phyloP scores from a whole-genome alignment of 2,888 invertebrate species.

The Watsonalla binaria region DNA sequence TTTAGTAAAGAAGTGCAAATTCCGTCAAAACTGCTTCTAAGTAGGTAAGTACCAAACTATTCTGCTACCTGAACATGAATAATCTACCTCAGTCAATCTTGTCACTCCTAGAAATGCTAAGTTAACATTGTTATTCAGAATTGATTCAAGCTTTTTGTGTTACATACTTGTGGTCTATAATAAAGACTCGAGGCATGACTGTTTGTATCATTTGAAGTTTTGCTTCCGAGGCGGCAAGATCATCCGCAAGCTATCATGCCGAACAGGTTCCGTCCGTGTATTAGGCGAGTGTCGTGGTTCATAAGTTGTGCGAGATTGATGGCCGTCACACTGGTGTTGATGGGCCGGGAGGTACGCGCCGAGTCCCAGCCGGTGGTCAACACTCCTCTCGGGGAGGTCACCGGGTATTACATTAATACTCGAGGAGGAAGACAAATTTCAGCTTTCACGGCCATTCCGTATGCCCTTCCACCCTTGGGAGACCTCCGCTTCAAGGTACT shows the following conservation, averaged over 20 bases:
- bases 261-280: slow-evolving; percentile 26
- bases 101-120: too few species aligned
- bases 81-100: too few species aligned
- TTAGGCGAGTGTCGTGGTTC: slow-evolving; percentile 10
- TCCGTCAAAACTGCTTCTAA: too few species aligned
- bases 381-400: slow-evolving; percentile 72
- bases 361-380: slow-evolving; percentile 37
- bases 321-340: slow-evolving; percentile 9
- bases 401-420: slow-evolving; percentile 75
- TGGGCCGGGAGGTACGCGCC: slow-evolving; percentile 24
- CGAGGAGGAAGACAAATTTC: slow-evolving; percentile 77
- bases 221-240: slow-evolving; percentile 34
- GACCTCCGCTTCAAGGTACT: slow-evolving; percentile 81
- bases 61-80: too few species aligned
- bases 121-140: too few species aligned
- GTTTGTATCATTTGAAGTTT: slow-evolving; percentile 42
- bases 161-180: slow-evolving; percentile 16
- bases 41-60: too few species aligned
- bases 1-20: too few species aligned
- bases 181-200: slow-evolving; percentile 39
- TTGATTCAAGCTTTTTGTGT: too few species aligned
- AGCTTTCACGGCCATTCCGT: slow-evolving; percentile 82
- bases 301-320: slow-evolving; percentile 6
- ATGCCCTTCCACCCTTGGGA: slow-evolving; percentile 80
- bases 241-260: slow-evolving; percentile 22